A percentile compares a stretch with the other conserved stretches of the same genome.
phyloP scores from a whole-genome alignment of 2,113 vertebrate species.

The Mormyrus iriodes region DNA sequence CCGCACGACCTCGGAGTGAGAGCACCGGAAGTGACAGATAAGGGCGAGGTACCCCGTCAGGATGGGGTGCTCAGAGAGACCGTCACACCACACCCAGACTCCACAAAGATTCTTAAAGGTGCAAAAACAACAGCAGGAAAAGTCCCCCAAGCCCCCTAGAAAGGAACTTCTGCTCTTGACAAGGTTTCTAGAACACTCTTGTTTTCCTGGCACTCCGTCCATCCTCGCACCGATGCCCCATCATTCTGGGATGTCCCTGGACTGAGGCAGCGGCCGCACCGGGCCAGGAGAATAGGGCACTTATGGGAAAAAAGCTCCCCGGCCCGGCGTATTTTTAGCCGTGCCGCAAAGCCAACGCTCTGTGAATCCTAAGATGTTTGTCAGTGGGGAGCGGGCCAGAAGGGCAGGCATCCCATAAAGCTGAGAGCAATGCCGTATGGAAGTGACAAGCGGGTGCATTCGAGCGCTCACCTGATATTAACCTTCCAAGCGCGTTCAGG shows the following conservation, averaged over 20 bases:
- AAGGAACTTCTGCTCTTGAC: neutral
- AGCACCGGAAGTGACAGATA: neutral
- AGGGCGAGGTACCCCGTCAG: neutral
- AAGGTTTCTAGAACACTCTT: neutral
- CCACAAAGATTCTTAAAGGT: neutral
- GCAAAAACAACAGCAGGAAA: neutral
- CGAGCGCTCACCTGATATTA: neutral
- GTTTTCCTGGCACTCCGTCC: neutral
- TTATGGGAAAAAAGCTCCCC: neutral
- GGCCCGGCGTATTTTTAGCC: neutral
- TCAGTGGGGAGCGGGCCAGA: neutral
- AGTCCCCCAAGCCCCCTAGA: neutral
- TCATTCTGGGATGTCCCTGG: conserved; percentile 1
- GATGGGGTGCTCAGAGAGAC: neutral
- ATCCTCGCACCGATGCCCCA: neutral
- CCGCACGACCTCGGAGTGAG: neutral
- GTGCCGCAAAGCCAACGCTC: neutral
- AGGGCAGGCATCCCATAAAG: neutral
- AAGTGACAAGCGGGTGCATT: neutral
- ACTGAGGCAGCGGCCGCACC: neutral
- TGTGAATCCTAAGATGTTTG: neutral
- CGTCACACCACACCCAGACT: neutral
- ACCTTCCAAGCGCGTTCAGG: neutral
- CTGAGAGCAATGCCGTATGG: neutral
- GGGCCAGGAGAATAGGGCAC: neutral